Base-by-base conservation (phyloP, 2,888 invertebrate genomes). In the Mimas tiliae region DNA sequence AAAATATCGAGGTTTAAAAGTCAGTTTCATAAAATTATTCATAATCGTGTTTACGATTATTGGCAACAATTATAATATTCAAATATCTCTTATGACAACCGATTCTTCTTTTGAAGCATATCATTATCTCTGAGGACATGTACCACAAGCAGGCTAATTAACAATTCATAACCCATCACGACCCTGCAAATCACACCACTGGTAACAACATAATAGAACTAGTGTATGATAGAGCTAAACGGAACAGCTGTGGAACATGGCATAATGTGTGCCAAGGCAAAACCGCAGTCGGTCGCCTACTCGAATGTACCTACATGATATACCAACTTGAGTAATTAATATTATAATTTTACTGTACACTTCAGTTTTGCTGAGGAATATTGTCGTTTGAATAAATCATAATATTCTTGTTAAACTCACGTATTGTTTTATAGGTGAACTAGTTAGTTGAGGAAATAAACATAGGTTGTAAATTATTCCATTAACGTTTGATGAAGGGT, bases 211-310 rank as follows among this genome's bases (percentile, higher is more conserved):
- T 65, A 55, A 65, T 58, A 38, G 55, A 65, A 65, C 34, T 64
- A 69, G 21, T 62, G 63, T 65, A 65, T 66, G 71, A 68, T 71
- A 72, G 70, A 73, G 67, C 73, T 75, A 75, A 76, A 79, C 76
- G 77, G 74, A 75, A 75, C 76, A 79, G 79, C 77, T 81, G 81
- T 77, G 76, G 75, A 83, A 78, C 72, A 74, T 74, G 70, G 70
- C 67, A 70, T 75, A 73, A 79, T 71, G 74, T 83, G 70, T 84
- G 84, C 81, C 84, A 84, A 84, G 84, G 84, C 76, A 8, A 82
- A 67, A 66, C 66, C 66, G 65, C 68, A 70, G 66, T 65, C 67
- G 66, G 74, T 79, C 76, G 77, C 73, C 77, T 75, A 73, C 73
- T 70, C 70, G 65, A 64, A 69, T 65, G 68, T 68, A 73, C n/a